Base-by-base conservation (phyloP, 2,888 invertebrate species). In the Chrysodeixis includens region DNA sequence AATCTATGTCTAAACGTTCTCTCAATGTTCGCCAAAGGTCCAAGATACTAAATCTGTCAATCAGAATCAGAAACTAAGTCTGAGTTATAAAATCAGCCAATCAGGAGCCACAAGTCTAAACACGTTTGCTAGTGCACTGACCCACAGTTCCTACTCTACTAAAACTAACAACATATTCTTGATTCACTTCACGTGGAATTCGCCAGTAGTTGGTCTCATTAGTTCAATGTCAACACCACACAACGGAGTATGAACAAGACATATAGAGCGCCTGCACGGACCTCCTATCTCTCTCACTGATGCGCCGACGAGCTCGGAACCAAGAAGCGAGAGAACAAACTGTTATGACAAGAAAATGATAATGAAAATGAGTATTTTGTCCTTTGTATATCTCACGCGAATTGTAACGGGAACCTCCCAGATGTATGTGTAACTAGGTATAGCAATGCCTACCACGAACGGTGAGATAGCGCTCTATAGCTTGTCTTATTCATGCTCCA, bases 401-500 rank as follows among this genome's bases (percentile, higher is more conserved):
- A n/a, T 40, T 3, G 14, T 5, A 7, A 14, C 6, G n/a, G n/a
- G 26, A 4, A 26, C 26, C 26, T 26, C 40, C 40, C 40, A 35
- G 8, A 16, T n/a, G 44, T 44, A 16, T 49, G 10, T 49, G 18
- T 49, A 18, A n/a, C 18, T 16, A 18, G 16, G 3, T 18, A 20
- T 20, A 9, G 1, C 3, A 10, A 20, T 49, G 46, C 10, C 9
- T 20, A 32, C 6, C 16, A 54, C 54, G 16, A 32, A 18, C 30
- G 16, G 16, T 32, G 35, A 22, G 16, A 40, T 30, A 49, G 60
- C 60, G 54, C 51, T 30, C 8, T 56, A 72, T 71, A 68, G 57
- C 58, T 71, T 56, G 55, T 62, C 20, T 68, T 68, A 54, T 72
- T 74, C 14, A 3, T 49, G 67, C 52, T 76, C 63, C 30, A 71